Percentiles rank a stretch among this genome's conserved stretches.
Conservation (phyloP, 1,140 invertebrate species). For the Stegodyphus dumicola region DNA sequence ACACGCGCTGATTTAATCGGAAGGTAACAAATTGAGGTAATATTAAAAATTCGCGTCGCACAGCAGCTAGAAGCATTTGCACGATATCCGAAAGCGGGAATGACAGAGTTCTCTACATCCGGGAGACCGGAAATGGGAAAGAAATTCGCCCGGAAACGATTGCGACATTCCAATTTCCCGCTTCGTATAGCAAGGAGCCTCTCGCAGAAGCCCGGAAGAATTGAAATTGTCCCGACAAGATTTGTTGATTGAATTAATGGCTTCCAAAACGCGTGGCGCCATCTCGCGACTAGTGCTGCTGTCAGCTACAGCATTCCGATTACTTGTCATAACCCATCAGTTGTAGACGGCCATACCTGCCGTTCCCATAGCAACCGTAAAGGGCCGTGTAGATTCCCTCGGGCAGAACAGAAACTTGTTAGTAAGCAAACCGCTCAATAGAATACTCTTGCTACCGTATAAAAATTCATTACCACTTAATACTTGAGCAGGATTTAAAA, state of each 20-base stretch:
- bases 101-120: conserved; percentile 9
- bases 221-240: conserved; percentile 41
- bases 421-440: conserved; percentile 19
- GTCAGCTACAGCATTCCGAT: no score
- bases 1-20: no score
- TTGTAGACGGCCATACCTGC: conserved; percentile 26
- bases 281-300: conserved; percentile 10
- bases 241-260: conserved; percentile 53
- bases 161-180: conserved; percentile 50
- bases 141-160: conserved; percentile 51
- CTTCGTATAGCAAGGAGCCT: conserved; percentile 16
- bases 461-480: conserved; percentile 16
- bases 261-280: conserved; percentile 26
- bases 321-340: background rate
- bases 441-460: conserved; percentile 5
- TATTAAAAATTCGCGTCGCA: background rate
- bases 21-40: background rate
- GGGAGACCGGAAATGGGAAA: conserved; percentile 37
- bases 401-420: conserved; percentile 22
- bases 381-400: conserved; percentile 8
- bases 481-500: background rate
- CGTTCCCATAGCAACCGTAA: conserved; percentile 19
- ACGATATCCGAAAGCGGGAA: background rate
- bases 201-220: conserved; percentile 33
- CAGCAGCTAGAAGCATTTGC: background rate